Percentiles rank a stretch among this genome's conserved stretches.
phyloP scores from a whole-genome alignment of 2,797 vertebrate species.

The Eidolon dupreanum region DNA sequence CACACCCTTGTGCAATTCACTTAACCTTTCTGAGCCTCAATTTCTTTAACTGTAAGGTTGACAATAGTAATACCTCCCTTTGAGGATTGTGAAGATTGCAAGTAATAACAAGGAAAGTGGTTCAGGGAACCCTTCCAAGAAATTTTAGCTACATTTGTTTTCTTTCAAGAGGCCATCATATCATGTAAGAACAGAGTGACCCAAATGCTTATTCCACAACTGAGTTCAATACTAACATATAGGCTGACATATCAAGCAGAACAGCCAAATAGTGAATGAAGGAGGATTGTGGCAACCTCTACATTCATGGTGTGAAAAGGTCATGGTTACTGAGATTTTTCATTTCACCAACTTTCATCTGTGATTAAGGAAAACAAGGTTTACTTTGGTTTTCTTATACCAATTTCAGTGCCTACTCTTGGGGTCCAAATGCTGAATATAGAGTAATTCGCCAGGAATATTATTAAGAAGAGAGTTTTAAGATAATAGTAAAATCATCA shows the following conservation, averaged over 20 bases:
- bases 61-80: background rate
- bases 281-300: background rate
- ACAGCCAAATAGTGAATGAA: background rate
- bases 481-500: conserved; percentile 1
- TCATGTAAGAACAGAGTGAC: background rate
- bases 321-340: background rate
- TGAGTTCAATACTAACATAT: background rate
- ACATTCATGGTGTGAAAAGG: background rate
- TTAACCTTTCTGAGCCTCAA: background rate
- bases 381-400: background rate
- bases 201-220: background rate
- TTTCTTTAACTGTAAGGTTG: background rate
- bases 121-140: background rate
- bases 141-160: background rate
- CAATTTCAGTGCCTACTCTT: background rate
- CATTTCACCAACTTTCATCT: background rate
- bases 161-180: background rate
- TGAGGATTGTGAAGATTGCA: background rate
- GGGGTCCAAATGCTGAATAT: background rate
- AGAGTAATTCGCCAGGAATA: background rate
- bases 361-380: background rate
- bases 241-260: background rate
- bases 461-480: background rate
- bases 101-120: background rate
- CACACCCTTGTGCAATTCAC: background rate